Evolutionary conservation across 37 sponge, comb jelly and placozoan genomes (phyloP).

Genomic region (Theonella swinhoei): DNA sequence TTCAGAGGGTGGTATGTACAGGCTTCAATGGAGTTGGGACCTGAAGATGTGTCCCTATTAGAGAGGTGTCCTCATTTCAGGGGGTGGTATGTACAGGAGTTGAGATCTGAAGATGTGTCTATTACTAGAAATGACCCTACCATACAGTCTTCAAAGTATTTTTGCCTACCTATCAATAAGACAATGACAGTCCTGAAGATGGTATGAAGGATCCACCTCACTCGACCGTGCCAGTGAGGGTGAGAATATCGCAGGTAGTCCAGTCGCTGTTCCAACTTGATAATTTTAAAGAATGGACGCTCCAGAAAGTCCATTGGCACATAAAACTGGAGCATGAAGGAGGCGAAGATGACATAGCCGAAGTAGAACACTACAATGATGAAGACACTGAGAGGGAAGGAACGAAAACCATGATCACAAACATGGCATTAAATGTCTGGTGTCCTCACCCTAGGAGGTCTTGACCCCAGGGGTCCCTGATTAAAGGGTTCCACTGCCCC

Average conservation of each 20-base stretch:
- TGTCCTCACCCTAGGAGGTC: too few species aligned
- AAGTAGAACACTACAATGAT: slow-evolving; percentile 60
- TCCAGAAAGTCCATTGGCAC: slow-evolving; percentile 92
- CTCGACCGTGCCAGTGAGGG: not conserved
- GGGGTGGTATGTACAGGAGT: too few species aligned
- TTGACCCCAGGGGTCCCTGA: too few species aligned
- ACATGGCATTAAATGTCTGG: not conserved
- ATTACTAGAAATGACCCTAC: not conserved
- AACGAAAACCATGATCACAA: not conserved
- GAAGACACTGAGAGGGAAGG: slow-evolving; percentile 44
- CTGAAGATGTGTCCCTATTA: too few species aligned
- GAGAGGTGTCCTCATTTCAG: too few species aligned
- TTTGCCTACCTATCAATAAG: slow-evolving; percentile 49
- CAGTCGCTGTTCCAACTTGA: not conserved
- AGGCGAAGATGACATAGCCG: slow-evolving; percentile 54
- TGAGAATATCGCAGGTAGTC: not conserved
- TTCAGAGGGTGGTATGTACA: too few species aligned
- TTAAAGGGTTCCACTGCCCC: too few species aligned
- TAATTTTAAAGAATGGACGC: slow-evolving; percentile 29
- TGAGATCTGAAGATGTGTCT: not conserved
- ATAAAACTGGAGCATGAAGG: slow-evolving; percentile 81
- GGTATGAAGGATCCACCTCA: slow-evolving; percentile 16
- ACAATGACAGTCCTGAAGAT: slow-evolving; percentile 52
- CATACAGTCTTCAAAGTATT: not conserved
- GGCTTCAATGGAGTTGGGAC: too few species aligned